Evolutionary conservation across 2,888 invertebrate species (phyloP).

Genomic region (Bibio marci): DNA sequence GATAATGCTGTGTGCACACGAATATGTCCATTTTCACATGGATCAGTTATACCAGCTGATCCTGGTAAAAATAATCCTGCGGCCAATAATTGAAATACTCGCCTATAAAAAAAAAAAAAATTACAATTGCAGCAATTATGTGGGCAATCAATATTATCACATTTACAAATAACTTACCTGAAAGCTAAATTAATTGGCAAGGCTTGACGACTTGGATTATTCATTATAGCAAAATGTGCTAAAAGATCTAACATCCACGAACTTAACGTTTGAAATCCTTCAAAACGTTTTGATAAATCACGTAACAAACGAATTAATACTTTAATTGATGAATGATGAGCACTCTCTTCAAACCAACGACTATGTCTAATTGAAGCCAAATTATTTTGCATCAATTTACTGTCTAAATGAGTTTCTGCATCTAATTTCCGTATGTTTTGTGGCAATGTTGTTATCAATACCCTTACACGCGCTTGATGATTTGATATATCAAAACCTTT

Average conservation of each 20-base stretch:
- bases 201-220: conserved; percentile 84
- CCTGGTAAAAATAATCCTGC: conserved; percentile 93
- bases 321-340: conserved; percentile 92
- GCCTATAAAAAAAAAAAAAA: conserved; percentile 22
- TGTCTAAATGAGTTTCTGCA: conserved; percentile 61
- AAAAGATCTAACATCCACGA: conserved; percentile 95
- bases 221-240: conserved; percentile 92
- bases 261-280: conserved; percentile 76
- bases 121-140: not conserved
- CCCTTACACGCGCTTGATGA: conserved; percentile 68
- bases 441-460: conserved; percentile 85
- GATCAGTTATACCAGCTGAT: conserved; percentile 82
- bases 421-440: conserved; percentile 88
- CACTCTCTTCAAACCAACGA: conserved; percentile 97
- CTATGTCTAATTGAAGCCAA: conserved; percentile 89
- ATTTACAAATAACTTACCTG: conserved; percentile 24
- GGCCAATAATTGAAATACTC: conserved; percentile 79
- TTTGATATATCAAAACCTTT: conserved; percentile 81
- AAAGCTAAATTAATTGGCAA: conserved; percentile 85
- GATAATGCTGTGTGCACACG: conserved; percentile 82
- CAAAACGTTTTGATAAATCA: conserved; percentile 77
- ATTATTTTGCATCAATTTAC: conserved; percentile 70
- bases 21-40: conserved; percentile 78
- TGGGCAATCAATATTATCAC: too few relatives aligned
- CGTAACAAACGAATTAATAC: conserved; percentile 84